Base-by-base conservation (phyloP, 2,888 invertebrate genomes). In the Brenthis hecate region DNA sequence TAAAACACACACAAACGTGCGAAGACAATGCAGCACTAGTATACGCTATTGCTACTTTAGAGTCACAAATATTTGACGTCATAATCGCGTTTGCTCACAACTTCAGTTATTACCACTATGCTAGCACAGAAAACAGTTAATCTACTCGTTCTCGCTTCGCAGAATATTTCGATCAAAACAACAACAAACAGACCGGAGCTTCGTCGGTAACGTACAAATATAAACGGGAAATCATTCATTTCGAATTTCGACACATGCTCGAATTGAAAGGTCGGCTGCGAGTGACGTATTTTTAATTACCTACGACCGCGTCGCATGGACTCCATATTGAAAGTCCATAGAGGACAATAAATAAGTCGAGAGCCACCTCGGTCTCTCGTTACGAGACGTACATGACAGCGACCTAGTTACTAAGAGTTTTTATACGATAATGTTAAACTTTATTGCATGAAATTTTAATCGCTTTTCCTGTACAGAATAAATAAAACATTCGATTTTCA, bases 201-300 rank as follows among this genome's bases (percentile, higher is more conserved):
- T 74, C 75, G 69, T 74, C 75, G 69, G 75, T 80, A 80, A 80
- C 83, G 81, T 83, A 85, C 85, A 87, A 89, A 89, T 87, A 89
- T 86, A 87, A 86, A 86, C 81, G 81, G 84, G 83, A 89, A 89
- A 90, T 91, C 88, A 91, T 88, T 91, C 89, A 91, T 91, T 90
- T 85, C 83, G 82, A 84, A 90, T 89, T 90, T 89, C 88, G 89
- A 90, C 87, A 89, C 89, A 90, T 90, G 88, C 87, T 87, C 87
- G 82, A 89, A 88, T 89, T 87, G 90, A 86, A 91, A 88, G 86
- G 88, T 88, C 83, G 87, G 85, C 89, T 92, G 92, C 88, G 84
- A 89, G 84, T 91, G 92, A 92, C 92, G 87, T 90, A 88, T 92
- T 92, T 92, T 92, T 92, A 92, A 92, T 92, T 91, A 92, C 88